Percentiles rank a stretch among this genome's conserved stretches.
Conservation (phyloP, 2,888 invertebrate species). For the Caradrina kadenii region DNA sequence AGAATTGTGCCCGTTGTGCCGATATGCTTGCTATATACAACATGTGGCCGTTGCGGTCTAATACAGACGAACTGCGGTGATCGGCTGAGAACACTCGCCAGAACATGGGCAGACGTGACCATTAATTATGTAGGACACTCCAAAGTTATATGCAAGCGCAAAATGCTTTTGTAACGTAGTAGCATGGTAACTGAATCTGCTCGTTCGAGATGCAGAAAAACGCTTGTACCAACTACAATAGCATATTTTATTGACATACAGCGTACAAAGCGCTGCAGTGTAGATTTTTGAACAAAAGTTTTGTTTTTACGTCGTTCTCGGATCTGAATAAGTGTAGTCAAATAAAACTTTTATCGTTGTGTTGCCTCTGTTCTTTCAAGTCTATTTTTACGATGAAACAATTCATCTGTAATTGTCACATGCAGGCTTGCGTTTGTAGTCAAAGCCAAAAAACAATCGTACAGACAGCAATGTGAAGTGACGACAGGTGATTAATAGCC, state of each 20-base stretch:
- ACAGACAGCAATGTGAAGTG: slow-evolving; percentile 4
- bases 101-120: background rate
- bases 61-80: background rate
- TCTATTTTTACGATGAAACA: background rate
- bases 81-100: background rate
- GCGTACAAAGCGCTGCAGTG: background rate
- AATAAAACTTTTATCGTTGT: slow-evolving; percentile 12
- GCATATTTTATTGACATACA: background rate
- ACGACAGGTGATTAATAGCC: background rate
- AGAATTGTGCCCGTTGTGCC: slow-evolving; percentile 6
- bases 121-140: slow-evolving; percentile 7
- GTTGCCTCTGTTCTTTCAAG: background rate
- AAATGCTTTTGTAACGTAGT: background rate
- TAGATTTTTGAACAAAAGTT: background rate
- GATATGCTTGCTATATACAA: slow-evolving; percentile 12
- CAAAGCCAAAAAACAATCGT: background rate
- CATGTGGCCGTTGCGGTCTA: background rate
- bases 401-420: background rate
- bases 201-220: background rate
- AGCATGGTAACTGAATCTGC: background rate
- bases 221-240: background rate
- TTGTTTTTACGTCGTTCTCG: background rate
- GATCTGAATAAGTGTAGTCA: slow-evolving; percentile 11
- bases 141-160: slow-evolving; percentile 17
- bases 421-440: background rate